Base-by-base conservation (phyloP, 2,888 invertebrate species). In the Tryphoninae sp. region DNA sequence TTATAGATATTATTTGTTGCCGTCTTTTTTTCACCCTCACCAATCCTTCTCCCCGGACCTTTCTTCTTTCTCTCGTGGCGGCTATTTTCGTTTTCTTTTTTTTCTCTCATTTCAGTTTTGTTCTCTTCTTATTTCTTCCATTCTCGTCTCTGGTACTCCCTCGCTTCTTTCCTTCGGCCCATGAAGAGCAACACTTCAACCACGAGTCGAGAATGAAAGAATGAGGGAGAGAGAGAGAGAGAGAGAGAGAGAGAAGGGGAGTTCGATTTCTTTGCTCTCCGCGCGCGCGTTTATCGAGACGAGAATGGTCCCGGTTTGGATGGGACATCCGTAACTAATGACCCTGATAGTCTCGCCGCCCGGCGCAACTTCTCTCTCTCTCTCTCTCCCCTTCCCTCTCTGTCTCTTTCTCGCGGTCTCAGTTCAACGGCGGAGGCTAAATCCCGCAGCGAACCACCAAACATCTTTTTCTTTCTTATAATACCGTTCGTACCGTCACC, bases 271-370 rank as follows among this genome's bases (percentile, higher is more conserved):
- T 84, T 81, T 83, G 64, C 82, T 83, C 80, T 80, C 77, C 55
- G 78, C 86, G 86, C 86, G 86, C 86, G 86, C 88, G 88, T 89
- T 90, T 90, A 89, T 90, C 90, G 89, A 89, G 75, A 75, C 55
- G 64, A 75, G 81, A 23, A 65, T 71, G 65, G 8, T 87, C 88
- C 89, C 87, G 88, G 88, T 90, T 89, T 87, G 87, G 88, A 89
- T 86, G 87, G 89, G 89, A 90, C 90, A 90, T 90, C 90, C 90
- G 90, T 91, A 91, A 91, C 90, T 91, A 90, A 90, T 90, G 90
- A 90, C 89, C 89, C 90, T 89, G 90, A 90, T 90, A 90, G 90
- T 82, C 81, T 81, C 72, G 74, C 86, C 84, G 84, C 73, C 74
- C 85, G 83, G 80, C 76, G 79, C 71, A 86, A 73, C 80, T 81